A percentile compares a stretch with the other conserved stretches of the same genome.
phyloP scores from a whole-genome alignment of 1,140 invertebrate species.

The Lanistes nyassanus region DNA sequence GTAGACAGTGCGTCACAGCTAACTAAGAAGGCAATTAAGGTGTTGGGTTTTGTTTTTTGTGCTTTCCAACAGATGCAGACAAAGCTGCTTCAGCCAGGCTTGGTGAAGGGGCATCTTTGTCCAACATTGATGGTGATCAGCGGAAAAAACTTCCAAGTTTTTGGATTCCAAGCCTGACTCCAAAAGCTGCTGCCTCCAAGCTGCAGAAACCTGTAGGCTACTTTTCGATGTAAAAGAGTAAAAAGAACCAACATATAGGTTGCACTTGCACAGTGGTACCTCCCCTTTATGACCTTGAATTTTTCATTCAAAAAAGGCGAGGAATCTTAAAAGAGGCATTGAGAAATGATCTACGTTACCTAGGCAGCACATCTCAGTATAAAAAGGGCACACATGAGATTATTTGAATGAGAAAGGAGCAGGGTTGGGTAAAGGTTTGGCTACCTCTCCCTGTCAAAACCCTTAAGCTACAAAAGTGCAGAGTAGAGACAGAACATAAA shows the following conservation, averaged over 20 bases:
- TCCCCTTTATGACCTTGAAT: not conserved
- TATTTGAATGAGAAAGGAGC: too few species aligned
- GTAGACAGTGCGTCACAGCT: too few species aligned
- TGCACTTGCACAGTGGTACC: too few species aligned
- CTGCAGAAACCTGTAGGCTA: slow-evolving; percentile 82
- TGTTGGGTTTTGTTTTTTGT: too few species aligned
- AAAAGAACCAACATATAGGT: not conserved
- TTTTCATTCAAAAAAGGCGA: not conserved
- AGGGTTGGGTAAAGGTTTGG: too few species aligned
- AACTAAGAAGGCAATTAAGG: too few species aligned
- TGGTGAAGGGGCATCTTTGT: slow-evolving; percentile 33
- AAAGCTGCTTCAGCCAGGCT: slow-evolving; percentile 10
- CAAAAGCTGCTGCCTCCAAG: slow-evolving; percentile 65
- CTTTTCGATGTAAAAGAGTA: not conserved
- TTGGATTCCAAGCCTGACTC: slow-evolving; percentile 96
- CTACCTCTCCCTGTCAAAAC: too few species aligned
- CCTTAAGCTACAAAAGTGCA: too few species aligned
- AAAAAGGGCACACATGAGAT: too few species aligned
- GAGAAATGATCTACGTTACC: too few species aligned
- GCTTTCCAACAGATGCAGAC: not conserved
- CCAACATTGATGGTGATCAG: slow-evolving; percentile 65
- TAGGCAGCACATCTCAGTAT: too few species aligned
- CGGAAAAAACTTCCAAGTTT: slow-evolving; percentile 91
- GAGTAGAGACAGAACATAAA: too few species aligned
- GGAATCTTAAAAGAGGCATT: not conserved